Conservation (phyloP, 2,113 vertebrate species). For the Amblyopsis rosae region DNA sequence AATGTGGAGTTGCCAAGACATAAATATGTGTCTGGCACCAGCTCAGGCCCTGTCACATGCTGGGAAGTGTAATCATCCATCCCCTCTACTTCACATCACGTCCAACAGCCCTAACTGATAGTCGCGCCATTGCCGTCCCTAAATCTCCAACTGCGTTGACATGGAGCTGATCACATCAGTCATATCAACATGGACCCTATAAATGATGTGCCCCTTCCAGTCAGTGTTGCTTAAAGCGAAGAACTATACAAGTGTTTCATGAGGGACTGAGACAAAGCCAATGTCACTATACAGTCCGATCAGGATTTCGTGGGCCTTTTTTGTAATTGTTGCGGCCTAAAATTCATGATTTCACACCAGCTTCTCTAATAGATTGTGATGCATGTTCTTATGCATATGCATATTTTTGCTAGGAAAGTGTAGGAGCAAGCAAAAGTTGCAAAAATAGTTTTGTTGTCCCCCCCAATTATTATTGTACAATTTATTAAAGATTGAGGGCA, state of each 20-base stretch:
- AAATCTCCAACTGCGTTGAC: neutral
- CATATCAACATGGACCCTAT: neutral
- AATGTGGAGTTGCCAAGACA: slow-evolving; percentile 15
- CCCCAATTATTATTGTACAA: no score
- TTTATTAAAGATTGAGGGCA: no score
- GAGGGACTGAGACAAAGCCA: neutral
- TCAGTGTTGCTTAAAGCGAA: neutral
- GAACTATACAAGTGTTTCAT: neutral
- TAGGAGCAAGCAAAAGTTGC: no score
- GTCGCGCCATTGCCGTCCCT: neutral
- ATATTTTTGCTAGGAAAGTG: no score
- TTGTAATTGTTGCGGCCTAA: no score
- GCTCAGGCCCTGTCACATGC: slow-evolving; percentile 8
- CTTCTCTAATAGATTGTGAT: no score
- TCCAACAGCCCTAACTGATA: neutral
- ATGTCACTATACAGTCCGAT: neutral
- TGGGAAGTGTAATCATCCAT: slow-evolving; percentile 11
- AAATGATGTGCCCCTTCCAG: neutral
- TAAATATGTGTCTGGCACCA: neutral
- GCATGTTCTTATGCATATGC: no score
- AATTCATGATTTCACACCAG: no score
- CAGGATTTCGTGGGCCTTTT: no score
- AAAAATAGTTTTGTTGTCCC: no score
- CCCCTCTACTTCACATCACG: neutral
- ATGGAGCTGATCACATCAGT: neutral